Conservation (phyloP, 1,140 invertebrate genomes). For the Orius laevigatus region DNA sequence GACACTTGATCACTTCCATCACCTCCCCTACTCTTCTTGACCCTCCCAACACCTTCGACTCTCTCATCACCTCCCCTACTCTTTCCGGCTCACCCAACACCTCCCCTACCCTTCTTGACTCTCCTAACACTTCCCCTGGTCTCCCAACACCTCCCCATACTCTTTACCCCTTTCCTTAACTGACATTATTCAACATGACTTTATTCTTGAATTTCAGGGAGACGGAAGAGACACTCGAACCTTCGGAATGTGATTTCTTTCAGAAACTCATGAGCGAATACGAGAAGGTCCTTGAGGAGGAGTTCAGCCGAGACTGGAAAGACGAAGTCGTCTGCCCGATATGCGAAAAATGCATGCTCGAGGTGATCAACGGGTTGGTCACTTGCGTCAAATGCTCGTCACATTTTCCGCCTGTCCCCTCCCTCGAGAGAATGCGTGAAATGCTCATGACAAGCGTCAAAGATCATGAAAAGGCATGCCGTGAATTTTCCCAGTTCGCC, state of each 20-base stretch:
- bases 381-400: constrained; percentile 8
- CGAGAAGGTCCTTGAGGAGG: constrained; percentile 24
- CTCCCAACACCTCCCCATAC: neutral
- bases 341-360: constrained; percentile 6
- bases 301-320: constrained; percentile 21
- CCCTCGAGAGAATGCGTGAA: neutral
- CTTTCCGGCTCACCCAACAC: neutral
- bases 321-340: constrained; percentile 17
- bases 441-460: constrained; percentile 23
- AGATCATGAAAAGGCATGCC: constrained; percentile 21
- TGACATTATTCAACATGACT: neutral
- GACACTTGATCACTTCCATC: no score
- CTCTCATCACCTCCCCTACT: no score
- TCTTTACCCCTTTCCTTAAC: no score
- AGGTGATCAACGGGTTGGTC: constrained; percentile 10
- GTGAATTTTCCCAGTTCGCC: constrained; percentile 23
- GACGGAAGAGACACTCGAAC: constrained; percentile 18
- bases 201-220: neutral
- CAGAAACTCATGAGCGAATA: constrained; percentile 29
- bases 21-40: no score
- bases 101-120: neutral
- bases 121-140: neutral
- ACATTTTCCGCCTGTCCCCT: neutral
- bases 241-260: constrained; percentile 18
- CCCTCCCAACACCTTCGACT: no score